Conservation (phyloP, 2,888 invertebrate genomes). For the Deilephila elpenor region DNA sequence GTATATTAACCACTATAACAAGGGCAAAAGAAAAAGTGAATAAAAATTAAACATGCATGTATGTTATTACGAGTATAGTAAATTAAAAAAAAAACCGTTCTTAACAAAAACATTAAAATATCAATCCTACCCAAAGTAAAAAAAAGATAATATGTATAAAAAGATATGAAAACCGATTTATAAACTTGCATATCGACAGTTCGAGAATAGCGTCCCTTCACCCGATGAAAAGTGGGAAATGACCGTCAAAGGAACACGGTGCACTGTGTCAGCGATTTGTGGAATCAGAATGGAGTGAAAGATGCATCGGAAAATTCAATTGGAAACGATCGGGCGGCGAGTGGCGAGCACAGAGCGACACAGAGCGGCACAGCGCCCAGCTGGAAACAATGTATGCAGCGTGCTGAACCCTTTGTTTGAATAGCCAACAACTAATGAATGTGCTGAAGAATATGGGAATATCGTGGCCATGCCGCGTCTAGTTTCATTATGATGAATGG, state of each 20-base stretch:
- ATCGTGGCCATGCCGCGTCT: too few relatives aligned
- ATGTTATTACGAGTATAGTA: too few relatives aligned
- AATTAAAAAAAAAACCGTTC: too few relatives aligned
- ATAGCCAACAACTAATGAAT: not conserved
- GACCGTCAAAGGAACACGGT: conserved; percentile 27
- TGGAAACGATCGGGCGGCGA: conserved; percentile 10
- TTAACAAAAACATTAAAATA: too few relatives aligned
- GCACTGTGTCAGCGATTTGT: conserved; percentile 28
- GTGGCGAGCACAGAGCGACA: not conserved
- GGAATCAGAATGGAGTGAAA: conserved; percentile 29
- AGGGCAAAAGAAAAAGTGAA: too few relatives aligned
- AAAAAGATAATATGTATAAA: not conserved
- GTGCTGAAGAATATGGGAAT: not conserved
- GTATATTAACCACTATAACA: too few relatives aligned
- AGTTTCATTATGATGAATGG: not conserved
- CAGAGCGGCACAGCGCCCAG: not conserved
- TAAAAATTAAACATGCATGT: too few relatives aligned
- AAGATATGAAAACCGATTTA: not conserved
- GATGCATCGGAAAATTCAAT: conserved; percentile 25
- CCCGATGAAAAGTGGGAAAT: conserved; percentile 28
- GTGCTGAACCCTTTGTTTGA: not conserved
- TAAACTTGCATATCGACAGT: not conserved
- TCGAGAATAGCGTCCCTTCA: not conserved
- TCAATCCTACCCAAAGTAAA: not conserved
- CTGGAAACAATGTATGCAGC: not conserved